These are phyloP conservation scores for Epirrhoe tristata DNA, from an alignment of 2,888 invertebrate genomes.

Conservation along the genomic window DNA sequence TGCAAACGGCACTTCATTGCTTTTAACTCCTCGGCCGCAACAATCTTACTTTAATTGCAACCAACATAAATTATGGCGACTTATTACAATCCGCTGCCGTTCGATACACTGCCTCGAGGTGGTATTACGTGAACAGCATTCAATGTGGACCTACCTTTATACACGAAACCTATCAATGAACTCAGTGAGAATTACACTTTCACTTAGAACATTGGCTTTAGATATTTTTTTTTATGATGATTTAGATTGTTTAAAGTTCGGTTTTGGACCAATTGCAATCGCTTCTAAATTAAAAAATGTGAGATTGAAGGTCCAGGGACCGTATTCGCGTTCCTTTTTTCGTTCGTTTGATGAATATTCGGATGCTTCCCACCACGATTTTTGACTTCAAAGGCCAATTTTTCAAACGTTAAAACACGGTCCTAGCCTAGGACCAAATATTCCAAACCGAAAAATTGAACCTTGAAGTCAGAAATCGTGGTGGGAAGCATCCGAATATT, in stretches of 20 bases:
- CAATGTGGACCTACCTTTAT: conserved; percentile 12
- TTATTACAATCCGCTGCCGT: conserved; percentile 83
- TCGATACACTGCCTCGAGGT: conserved; percentile 69
- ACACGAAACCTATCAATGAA: neutral
- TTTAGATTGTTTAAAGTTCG: neutral
- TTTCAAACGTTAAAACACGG: no score
- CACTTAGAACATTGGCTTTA: neutral
- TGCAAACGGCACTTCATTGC: conserved; percentile 24
- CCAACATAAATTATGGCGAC: conserved; percentile 82
- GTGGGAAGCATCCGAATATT: no score
- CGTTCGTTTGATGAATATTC: no score
- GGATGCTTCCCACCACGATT: no score
- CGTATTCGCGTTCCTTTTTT: no score
- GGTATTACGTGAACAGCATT: conserved; percentile 58
- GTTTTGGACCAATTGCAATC: neutral
- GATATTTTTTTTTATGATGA: no score
- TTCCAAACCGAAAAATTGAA: no score
- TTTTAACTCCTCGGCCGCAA: conserved; percentile 52
- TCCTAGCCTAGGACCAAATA: no score
- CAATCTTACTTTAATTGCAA: conserved; percentile 85
- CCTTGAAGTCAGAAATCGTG: no score
- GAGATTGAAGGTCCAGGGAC: no score
- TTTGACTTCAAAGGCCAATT: no score
- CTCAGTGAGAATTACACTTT: neutral
- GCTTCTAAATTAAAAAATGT: neutral